These are phyloP conservation scores for Antennarius maculatus DNA, from an alignment of 2,797 vertebrate species.

Conservation along the genomic window DNA sequence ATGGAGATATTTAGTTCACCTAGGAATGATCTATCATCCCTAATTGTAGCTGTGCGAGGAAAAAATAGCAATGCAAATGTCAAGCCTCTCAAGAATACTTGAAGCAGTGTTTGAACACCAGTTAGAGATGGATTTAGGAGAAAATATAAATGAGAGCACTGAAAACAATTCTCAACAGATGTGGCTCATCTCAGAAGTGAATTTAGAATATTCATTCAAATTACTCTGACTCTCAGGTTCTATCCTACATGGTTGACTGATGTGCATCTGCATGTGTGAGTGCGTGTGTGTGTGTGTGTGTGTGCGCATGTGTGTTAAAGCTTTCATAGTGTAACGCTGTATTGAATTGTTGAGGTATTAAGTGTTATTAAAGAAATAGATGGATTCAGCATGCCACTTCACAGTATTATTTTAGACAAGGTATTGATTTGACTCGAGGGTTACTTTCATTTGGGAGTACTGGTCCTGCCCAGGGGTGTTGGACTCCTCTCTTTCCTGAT, in stretches of 20 bases:
- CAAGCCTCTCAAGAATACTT: slow-evolving; percentile 48
- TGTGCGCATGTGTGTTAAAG: no score
- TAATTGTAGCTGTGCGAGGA: slow-evolving; percentile 37
- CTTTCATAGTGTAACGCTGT: slow-evolving; percentile 2
- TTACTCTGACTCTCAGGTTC: slow-evolving; percentile 34
- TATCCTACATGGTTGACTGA: background rate
- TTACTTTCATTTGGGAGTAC: slow-evolving; percentile 71
- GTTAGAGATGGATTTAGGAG: slow-evolving; percentile 53
- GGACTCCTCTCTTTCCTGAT: slow-evolving; percentile 51
- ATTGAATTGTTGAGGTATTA: slow-evolving; percentile 24
- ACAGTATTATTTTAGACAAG: slow-evolving; percentile 58
- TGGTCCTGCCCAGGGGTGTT: slow-evolving; percentile 36
- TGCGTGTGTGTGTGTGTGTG: background rate
- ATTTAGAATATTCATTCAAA: slow-evolving; percentile 49
- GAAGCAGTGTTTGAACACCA: slow-evolving; percentile 70
- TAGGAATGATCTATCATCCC: slow-evolving; percentile 27
- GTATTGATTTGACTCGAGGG: slow-evolving; percentile 70
- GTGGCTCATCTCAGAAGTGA: slow-evolving; percentile 46
- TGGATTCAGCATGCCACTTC: slow-evolving; percentile 51
- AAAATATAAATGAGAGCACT: slow-evolving; percentile 58
- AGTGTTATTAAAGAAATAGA: slow-evolving; percentile 51
- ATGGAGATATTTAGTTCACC: slow-evolving; percentile 8
- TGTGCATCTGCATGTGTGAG: background rate
- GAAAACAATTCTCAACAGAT: slow-evolving; percentile 55
- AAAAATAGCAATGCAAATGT: slow-evolving; percentile 50